A percentile compares a stretch with the other conserved stretches of the same genome.
Conservation (phyloP, 1,140 invertebrate genomes). For the Ctenoplectra terminalis region DNA sequence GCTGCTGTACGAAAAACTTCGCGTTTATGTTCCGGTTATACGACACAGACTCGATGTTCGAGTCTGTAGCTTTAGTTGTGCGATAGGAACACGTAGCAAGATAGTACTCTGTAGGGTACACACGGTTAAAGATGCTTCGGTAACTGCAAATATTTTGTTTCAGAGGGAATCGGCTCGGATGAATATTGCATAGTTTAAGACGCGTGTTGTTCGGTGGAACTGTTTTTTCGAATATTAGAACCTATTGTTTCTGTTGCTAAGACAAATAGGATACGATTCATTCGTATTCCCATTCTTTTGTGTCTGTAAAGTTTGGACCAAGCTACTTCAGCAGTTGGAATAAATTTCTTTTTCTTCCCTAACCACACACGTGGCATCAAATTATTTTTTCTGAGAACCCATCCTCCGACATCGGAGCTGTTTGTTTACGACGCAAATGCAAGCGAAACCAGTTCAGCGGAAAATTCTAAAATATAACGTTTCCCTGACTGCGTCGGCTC, state of each 20-base stretch:
- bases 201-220: neutral
- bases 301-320: neutral
- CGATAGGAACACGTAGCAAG: conserved; percentile 1
- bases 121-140: neutral
- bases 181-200: neutral
- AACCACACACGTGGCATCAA: neutral
- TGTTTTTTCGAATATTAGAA: neutral
- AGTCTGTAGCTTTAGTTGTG: neutral
- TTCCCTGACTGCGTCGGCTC: neutral
- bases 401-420: neutral
- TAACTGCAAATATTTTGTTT: neutral
- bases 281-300: neutral
- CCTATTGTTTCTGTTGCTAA: no score
- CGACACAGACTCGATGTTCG: neutral
- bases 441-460: neutral
- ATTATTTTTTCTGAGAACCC: neutral
- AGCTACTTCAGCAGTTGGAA: neutral
- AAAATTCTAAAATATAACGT: conserved; percentile 21
- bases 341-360: neutral
- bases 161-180: neutral
- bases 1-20: neutral
- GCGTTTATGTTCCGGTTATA: neutral
- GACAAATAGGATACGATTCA: neutral
- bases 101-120: neutral
- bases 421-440: neutral